Percentiles rank a stretch among this genome's conserved stretches.
Conservation (phyloP, 2,113 vertebrate genomes). For the Stigmatopora nigra region DNA sequence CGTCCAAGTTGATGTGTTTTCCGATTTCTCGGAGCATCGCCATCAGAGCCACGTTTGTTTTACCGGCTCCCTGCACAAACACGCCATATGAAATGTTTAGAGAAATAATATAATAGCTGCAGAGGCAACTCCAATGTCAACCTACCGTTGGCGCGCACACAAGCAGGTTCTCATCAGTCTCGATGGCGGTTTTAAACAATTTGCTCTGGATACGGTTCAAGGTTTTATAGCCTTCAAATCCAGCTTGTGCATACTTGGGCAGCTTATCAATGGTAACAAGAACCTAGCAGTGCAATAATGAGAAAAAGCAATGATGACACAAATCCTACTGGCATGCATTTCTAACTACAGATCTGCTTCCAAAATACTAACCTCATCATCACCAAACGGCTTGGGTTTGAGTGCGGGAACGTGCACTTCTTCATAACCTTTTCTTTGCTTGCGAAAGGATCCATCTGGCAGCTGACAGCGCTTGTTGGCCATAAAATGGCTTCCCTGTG, state of each 20-base stretch:
- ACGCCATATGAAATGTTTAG: not conserved
- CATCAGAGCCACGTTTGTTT: constrained; percentile 95
- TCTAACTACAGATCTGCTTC: not conserved
- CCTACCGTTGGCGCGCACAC: constrained; percentile 91
- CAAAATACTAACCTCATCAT: constrained; percentile 78
- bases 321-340: not conserved
- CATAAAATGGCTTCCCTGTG: constrained; percentile 97
- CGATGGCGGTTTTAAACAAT: constrained; percentile 82
- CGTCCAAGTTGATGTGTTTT: constrained; percentile 94
- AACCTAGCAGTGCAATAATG: constrained; percentile 57
- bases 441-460: constrained; percentile 91
- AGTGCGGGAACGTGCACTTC: constrained; percentile 96
- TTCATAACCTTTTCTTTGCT: constrained; percentile 96
- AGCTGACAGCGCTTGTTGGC: constrained; percentile 97
- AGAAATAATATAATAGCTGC: not conserved
- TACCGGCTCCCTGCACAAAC: constrained; percentile 82
- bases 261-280: constrained; percentile 85
- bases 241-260: constrained; percentile 93
- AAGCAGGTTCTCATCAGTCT: constrained; percentile 87
- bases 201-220: constrained; percentile 97
- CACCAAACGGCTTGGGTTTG: constrained; percentile 87
- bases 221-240: constrained; percentile 93
- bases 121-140: not conserved
- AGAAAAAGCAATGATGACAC: not conserved
- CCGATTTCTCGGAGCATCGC: constrained; percentile 96